phyloP scores from a whole-genome alignment of 2,888 invertebrate species.

The Acleris sparsana region DNA sequence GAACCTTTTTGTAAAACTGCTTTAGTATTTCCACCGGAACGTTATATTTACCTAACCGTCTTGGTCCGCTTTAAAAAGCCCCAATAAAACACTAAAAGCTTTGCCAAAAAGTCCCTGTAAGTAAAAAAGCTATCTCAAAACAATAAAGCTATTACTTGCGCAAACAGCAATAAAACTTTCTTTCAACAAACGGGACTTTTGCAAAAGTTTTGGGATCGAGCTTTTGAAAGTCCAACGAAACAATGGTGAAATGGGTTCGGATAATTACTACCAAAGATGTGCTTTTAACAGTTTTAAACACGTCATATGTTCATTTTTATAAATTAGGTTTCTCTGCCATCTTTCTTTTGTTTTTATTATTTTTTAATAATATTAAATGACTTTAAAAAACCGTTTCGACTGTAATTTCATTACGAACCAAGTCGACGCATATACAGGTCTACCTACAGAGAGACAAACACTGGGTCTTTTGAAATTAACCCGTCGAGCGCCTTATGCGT shows the following conservation, averaged over 20 bases:
- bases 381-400: too few species aligned
- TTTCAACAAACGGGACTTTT: conserved; percentile 24
- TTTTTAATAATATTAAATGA: too few species aligned
- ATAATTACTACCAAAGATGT: conserved; percentile 1
- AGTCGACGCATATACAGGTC: too few species aligned
- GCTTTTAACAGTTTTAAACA: background rate
- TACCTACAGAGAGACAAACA: too few species aligned
- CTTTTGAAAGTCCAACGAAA: background rate
- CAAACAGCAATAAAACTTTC: conserved; percentile 34
- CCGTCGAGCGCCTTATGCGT: too few species aligned
- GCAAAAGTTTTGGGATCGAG: conserved; percentile 17
- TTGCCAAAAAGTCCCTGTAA: background rate
- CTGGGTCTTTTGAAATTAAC: too few species aligned
- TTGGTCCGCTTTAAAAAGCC: background rate
- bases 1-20: too few species aligned
- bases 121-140: conserved; percentile 30
- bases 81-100: conserved; percentile 1
- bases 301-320: too few species aligned
- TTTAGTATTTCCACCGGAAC: too few species aligned
- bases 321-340: too few species aligned
- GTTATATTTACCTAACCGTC: background rate
- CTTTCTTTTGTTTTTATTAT: too few species aligned
- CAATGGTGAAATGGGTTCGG: background rate
- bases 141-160: conserved; percentile 31
- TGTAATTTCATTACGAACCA: too few species aligned